Evolutionary conservation across 2,113 vertebrate species (phyloP).

Genomic region (Atrichornis clamosus): DNA sequence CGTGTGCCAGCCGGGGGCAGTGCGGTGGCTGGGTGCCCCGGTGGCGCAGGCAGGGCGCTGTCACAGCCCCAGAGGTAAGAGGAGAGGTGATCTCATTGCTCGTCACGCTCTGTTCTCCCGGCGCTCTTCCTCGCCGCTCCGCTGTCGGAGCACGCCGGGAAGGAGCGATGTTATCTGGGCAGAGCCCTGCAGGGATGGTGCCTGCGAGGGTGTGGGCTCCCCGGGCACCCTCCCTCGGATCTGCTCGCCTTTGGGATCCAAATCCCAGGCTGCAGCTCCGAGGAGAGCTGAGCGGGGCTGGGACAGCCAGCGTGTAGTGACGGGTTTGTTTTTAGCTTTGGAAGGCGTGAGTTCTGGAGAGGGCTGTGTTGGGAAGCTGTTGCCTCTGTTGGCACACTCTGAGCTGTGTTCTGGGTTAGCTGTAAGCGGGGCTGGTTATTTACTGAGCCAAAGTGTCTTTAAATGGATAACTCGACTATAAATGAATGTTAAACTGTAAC

Average conservation of each 20-base stretch:
- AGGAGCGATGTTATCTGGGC: background rate
- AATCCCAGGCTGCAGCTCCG: rapidly evolving
- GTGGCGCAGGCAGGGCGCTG: background rate
- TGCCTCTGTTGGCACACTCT: background rate
- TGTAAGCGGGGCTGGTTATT: background rate
- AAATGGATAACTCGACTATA: background rate
- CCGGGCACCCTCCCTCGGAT: background rate
- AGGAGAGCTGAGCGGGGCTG: rapidly evolving
- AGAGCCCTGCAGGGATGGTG: background rate
- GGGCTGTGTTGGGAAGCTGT: background rate
- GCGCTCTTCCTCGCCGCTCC: background rate
- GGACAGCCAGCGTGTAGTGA: rapidly evolving
- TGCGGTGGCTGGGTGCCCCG: background rate
- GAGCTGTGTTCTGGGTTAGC: background rate
- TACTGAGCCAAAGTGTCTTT: background rate
- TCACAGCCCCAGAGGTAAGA: background rate
- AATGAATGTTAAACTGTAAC: background rate
- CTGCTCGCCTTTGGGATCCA: background rate
- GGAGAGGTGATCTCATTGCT: background rate
- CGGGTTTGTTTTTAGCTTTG: background rate
- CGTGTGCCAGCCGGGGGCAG: background rate
- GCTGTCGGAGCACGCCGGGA: background rate
- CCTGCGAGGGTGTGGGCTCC: background rate
- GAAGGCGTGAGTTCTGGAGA: rapidly evolving
- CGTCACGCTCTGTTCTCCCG: background rate